Conservation (phyloP, 2,113 vertebrate genomes). For the Tretioscincus oriximinensis region DNA sequence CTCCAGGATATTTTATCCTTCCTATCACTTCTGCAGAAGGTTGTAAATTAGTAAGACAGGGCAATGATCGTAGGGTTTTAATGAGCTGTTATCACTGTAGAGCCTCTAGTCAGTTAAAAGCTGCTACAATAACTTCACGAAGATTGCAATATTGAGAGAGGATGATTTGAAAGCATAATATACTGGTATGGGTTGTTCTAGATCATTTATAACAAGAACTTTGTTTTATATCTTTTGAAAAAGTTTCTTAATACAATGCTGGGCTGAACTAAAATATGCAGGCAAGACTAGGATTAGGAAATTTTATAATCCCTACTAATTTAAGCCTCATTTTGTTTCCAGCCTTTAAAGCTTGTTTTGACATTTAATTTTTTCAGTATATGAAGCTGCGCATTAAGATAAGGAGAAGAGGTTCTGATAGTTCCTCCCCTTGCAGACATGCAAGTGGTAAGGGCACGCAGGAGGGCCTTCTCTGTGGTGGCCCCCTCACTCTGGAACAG, state of each 20-base stretch:
- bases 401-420: too few species aligned
- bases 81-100: slow-evolving; percentile 37
- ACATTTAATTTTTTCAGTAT: too few species aligned
- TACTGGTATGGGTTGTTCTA: slow-evolving; percentile 18
- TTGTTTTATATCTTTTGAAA: slow-evolving; percentile 35
- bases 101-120: slow-evolving; percentile 44
- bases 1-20: slow-evolving; percentile 43
- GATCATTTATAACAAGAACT: slow-evolving; percentile 46
- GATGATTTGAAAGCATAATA: slow-evolving; percentile 40
- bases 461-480: too few species aligned
- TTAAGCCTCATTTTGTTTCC: too few species aligned
- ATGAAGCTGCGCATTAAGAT: too few species aligned
- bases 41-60: slow-evolving; percentile 59
- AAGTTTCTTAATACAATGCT: background rate
- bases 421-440: too few species aligned
- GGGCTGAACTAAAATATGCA: too few species aligned
- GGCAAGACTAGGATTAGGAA: too few species aligned
- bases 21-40: slow-evolving; percentile 30
- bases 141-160: slow-evolving; percentile 20
- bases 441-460: too few species aligned
- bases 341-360: too few species aligned
- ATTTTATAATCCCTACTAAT: too few species aligned
- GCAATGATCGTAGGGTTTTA: slow-evolving; percentile 54
- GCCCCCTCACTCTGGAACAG: too few species aligned
- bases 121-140: slow-evolving; percentile 31